These are phyloP conservation scores for Illadopsis cleaveri DNA, from an alignment of 2,113 vertebrate species.

Conservation along the genomic window DNA sequence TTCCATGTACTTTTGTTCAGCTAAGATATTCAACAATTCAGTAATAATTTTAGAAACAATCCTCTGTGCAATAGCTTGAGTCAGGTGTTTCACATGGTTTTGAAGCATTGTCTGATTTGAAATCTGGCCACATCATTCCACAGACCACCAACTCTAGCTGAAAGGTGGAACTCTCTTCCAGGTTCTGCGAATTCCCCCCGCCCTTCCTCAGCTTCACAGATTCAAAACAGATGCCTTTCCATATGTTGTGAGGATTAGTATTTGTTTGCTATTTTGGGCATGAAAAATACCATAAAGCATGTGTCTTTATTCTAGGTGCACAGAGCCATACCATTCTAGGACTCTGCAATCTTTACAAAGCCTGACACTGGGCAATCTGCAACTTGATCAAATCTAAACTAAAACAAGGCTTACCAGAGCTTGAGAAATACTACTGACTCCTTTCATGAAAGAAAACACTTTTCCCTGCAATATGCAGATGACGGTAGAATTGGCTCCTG, in stretches of 20 bases:
- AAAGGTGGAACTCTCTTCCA: not conserved
- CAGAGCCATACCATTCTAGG: not conserved
- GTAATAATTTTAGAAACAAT: not conserved
- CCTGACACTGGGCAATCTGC: not conserved
- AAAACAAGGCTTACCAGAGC: not conserved
- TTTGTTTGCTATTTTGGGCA: not conserved
- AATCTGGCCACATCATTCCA: not conserved
- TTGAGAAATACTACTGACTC: conserved; percentile 5
- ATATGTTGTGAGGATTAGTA: not conserved
- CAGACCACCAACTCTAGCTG: not conserved
- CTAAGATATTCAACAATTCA: not conserved
- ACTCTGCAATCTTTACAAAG: not conserved
- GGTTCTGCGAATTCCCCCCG: not conserved
- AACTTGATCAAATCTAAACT: not conserved
- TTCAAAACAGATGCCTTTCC: not conserved
- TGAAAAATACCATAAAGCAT: not conserved
- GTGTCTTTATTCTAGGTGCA: not conserved
- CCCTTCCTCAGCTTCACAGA: not conserved
- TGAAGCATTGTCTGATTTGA: not conserved
- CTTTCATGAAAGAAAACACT: not conserved
- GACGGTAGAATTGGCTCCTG: not conserved
- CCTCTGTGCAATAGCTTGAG: not conserved
- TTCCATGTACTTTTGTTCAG: not conserved
- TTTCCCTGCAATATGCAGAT: conserved; percentile 28
- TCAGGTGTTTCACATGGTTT: not conserved